Percentiles rank a stretch among this genome's conserved stretches.
phyloP scores from a whole-genome alignment of 2,888 invertebrate genomes.

The Heterodera filipjevi region DNA sequence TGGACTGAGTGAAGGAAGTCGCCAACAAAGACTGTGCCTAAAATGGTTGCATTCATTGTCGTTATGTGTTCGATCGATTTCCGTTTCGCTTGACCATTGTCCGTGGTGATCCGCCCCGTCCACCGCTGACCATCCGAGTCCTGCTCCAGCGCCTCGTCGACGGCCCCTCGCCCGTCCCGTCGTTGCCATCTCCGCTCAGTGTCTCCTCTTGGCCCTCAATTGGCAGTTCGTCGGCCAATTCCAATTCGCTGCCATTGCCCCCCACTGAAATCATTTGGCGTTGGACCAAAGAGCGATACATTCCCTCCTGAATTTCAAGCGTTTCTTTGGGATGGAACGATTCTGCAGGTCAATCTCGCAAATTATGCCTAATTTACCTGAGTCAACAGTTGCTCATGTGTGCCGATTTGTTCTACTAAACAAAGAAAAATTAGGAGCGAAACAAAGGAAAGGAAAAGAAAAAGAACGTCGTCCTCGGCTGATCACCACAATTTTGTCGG shows the following conservation, averaged over 20 bases:
- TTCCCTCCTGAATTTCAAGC: slow-evolving; percentile 58
- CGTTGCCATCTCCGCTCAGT: background rate
- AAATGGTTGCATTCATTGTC: background rate
- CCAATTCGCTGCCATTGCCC: background rate
- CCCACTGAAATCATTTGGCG: slow-evolving; percentile 63
- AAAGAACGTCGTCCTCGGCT: slow-evolving; percentile 52
- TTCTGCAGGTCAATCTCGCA: too few species aligned
- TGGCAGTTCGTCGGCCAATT: background rate
- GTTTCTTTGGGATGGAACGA: background rate
- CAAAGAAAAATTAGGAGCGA: slow-evolving; percentile 37
- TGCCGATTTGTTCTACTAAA: slow-evolving; percentile 68
- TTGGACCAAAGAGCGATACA: slow-evolving; percentile 68
- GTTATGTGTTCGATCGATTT: background rate
- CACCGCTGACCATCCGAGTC: background rate
- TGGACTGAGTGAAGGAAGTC: slow-evolving; percentile 47
- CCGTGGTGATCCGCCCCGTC: background rate
- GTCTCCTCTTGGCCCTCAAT: background rate
- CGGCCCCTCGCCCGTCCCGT: background rate
- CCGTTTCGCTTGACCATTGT: slow-evolving; percentile 2
- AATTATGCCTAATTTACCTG: slow-evolving; percentile 35
- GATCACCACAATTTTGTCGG: slow-evolving; percentile 66
- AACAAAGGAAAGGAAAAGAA: background rate
- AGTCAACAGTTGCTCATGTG: slow-evolving; percentile 68
- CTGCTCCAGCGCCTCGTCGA: slow-evolving; percentile 11
- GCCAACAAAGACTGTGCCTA: slow-evolving; percentile 48